phyloP scores from a whole-genome alignment of 2,888 invertebrate species.

The Lobophora halterata region DNA sequence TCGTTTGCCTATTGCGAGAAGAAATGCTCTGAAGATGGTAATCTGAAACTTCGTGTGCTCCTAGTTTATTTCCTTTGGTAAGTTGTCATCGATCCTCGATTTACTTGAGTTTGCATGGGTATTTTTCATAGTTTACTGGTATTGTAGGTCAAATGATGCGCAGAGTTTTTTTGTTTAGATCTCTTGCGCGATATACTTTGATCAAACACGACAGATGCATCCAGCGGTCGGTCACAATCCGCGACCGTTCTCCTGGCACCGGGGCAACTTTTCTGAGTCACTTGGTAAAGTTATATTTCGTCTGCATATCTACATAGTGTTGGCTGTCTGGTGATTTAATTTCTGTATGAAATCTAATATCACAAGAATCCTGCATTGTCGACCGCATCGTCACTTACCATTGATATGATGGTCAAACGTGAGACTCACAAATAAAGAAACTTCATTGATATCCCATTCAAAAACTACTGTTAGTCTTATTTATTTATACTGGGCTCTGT shows the following conservation, averaged over 20 bases:
- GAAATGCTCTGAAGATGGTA: conserved; percentile 45
- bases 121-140: conserved; percentile 35
- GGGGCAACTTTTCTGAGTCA: conserved; percentile 35
- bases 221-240: conserved; percentile 20
- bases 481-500: too few relatives aligned
- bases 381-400: too few relatives aligned
- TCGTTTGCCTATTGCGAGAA: conserved; percentile 41
- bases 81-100: conserved; percentile 52
- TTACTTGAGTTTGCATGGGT: conserved; percentile 56
- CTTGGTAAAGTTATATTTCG: conserved; percentile 14
- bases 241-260: conserved; percentile 15
- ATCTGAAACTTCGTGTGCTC: conserved; percentile 34
- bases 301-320: conserved; percentile 13
- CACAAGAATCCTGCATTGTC: conserved; percentile 7
- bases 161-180: conserved; percentile 37
- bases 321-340: conserved; percentile 11
- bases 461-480: too few relatives aligned
- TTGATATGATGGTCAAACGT: too few relatives aligned
- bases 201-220: conserved; percentile 28
- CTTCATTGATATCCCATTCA: too few relatives aligned
- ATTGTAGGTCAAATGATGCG: conserved; percentile 29
- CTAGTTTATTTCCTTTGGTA: conserved; percentile 44
- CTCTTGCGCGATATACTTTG: conserved; percentile 29
- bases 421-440: too few relatives aligned
- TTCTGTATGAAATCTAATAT: conserved; percentile 2